Base-by-base conservation (phyloP, 2,888 invertebrate species). In the Ennomos fuscantarius region DNA sequence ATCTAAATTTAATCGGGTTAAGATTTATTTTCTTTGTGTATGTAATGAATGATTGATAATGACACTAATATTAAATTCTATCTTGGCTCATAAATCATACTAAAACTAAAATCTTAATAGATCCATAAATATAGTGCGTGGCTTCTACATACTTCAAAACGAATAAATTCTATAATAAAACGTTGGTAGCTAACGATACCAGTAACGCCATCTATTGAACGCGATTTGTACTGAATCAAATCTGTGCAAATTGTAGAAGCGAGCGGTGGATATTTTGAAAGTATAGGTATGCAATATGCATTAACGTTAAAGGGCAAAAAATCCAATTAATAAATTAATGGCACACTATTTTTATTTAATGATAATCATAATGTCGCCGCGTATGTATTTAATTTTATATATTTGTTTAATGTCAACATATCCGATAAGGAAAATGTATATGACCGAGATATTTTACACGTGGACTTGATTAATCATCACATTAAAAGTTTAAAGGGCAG, bases 151-250 rank as follows among this genome's bases (percentile, higher is more conserved):
- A 83, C 72, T 79, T 87, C 71, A 45, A 56, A 34, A 36, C 39
- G 12, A 40, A 35, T 8, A 36, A 37, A 44, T 56, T 36, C 37
- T 33, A 43, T 50, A n/a, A 35, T 40, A 36, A 11, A 40, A 33
- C 31, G 31, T 53, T 11, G 15, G 13, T 10, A 36, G 9, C 5
- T 2, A 40, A 64, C 44, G 69, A 32, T 60, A 73, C 74, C 9
- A 36, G 65, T 84, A 72, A 61, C 84, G 87, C 84, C 89, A 89
- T 87, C 89, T 89, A 63, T 75, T 61, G 39, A 11, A 45, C 32
- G 5, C 8, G 8, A 36, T 33, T 5, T n/a, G 58, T 15, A 60
- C 15, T 48, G 47, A 39, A 33, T 24, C 11, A 39, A 47, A 37
- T 24, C 2, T 11, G n/a, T 8, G 13, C 44, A 45, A 45, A 35